A percentile compares a stretch with the other conserved stretches of the same genome.
phyloP scores from a whole-genome alignment of 2,113 vertebrate genomes.

The Podarcis raffonei region DNA sequence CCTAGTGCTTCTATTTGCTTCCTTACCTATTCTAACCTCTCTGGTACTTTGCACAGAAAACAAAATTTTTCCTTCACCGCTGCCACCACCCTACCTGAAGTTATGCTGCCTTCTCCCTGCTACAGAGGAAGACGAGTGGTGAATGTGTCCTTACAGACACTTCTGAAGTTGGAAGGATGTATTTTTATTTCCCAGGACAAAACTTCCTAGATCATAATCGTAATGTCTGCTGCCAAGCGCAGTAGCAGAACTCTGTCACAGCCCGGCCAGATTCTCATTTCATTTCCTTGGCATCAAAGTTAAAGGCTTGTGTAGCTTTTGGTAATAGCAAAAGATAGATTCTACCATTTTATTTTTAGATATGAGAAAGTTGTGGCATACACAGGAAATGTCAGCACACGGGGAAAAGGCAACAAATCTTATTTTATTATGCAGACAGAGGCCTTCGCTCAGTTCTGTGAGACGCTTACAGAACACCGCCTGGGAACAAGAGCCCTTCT shows the following conservation, averaged over 20 bases:
- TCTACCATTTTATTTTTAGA: neutral
- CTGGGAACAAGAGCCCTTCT: neutral
- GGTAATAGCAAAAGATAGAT: neutral
- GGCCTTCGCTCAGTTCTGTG: neutral
- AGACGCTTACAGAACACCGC: neutral
- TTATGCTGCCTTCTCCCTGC: neutral
- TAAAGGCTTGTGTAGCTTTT: neutral
- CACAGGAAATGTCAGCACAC: neutral
- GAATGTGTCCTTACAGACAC: neutral
- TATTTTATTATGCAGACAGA: neutral
- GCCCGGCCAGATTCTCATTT: neutral
- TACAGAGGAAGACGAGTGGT: neutral
- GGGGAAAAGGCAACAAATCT: neutral
- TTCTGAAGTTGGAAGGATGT: neutral
- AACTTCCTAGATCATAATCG: neutral
- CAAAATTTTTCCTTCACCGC: neutral
- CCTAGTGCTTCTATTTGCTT: neutral
- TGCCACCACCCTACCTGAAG: neutral
- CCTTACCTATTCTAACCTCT: neutral
- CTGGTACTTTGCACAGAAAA: neutral
- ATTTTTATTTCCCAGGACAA: neutral
- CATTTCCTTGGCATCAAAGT: neutral
- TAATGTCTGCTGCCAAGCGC: neutral
- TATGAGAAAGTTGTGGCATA: neutral
- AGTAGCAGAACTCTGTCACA: neutral